Evolutionary conservation across 2,113 vertebrate species (phyloP).

Genomic region (Stigmatopora argus): DNA sequence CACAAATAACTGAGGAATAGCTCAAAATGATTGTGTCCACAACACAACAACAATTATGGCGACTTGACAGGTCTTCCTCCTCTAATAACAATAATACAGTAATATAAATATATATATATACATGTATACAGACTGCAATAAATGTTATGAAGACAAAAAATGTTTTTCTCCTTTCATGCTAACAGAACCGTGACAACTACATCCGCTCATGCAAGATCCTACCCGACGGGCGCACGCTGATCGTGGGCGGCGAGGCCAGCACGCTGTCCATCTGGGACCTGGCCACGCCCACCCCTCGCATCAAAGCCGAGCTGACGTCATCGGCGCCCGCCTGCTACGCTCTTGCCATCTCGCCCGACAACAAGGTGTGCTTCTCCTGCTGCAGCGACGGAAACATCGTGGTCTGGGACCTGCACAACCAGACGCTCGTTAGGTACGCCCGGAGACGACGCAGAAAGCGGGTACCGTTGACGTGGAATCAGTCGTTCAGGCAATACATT

Average conservation of each 20-base stretch:
- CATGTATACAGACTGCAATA: too few relatives aligned
- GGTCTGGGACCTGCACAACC: slow-evolving; percentile 83
- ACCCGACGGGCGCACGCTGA: slow-evolving; percentile 77
- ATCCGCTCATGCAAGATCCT: slow-evolving; percentile 78
- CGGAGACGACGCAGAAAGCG: too few relatives aligned
- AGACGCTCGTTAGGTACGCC: slow-evolving; percentile 72
- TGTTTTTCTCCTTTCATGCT: background rate
- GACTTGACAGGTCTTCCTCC: too few relatives aligned
- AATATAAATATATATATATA: too few relatives aligned
- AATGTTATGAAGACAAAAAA: too few relatives aligned
- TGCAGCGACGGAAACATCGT: slow-evolving; percentile 83
- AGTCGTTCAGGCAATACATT: too few relatives aligned
- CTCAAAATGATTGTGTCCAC: too few relatives aligned
- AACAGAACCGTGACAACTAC: slow-evolving; percentile 81
- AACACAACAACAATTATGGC: too few relatives aligned
- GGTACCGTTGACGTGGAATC: too few relatives aligned
- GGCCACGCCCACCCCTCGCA: slow-evolving; percentile 78
- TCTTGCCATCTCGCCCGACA: slow-evolving; percentile 82
- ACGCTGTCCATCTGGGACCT: slow-evolving; percentile 77
- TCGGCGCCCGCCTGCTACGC: slow-evolving; percentile 68
- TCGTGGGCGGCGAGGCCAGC: slow-evolving; percentile 78
- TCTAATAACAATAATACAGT: too few relatives aligned
- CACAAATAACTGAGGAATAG: too few relatives aligned
- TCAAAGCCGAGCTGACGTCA: slow-evolving; percentile 77
- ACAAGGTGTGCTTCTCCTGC: slow-evolving; percentile 87